These are phyloP conservation scores for Enteromius treurensis DNA, from an alignment of 2,797 vertebrate genomes.

Conservation along the genomic window DNA sequence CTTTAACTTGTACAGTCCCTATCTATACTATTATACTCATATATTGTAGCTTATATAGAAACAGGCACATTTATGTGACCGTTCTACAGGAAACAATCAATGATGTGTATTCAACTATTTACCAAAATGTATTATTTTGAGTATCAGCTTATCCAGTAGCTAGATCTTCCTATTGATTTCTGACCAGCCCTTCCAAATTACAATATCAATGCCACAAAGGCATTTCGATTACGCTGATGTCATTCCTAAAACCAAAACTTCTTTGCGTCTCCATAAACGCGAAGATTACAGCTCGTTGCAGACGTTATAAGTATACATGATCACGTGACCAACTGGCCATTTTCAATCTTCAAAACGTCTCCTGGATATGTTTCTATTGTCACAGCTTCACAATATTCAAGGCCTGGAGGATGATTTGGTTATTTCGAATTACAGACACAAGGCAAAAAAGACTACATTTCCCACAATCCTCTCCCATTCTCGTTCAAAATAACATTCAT, in stretches of 20 bases:
- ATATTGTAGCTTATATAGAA: neutral
- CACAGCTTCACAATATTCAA: slow-evolving; percentile 70
- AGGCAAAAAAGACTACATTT: slow-evolving; percentile 57
- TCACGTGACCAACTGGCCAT: slow-evolving; percentile 5
- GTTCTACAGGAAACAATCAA: neutral
- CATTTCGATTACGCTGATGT: slow-evolving; percentile 1
- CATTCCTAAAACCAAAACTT: neutral
- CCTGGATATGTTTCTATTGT: slow-evolving; percentile 58
- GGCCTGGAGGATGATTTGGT: slow-evolving; percentile 55
- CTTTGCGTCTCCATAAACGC: slow-evolving; percentile 9
- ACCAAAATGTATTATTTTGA: neutral
- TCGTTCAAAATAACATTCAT: slow-evolving; percentile 29
- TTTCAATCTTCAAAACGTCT: slow-evolving; percentile 34
- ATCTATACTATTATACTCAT: neutral
- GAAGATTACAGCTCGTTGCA: slow-evolving; percentile 18
- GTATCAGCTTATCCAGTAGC: neutral
- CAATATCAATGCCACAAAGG: neutral
- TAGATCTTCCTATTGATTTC: neutral
- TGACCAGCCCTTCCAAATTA: neutral
- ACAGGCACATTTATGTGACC: slow-evolving; percentile 6
- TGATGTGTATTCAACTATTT: neutral
- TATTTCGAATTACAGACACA: slow-evolving; percentile 31
- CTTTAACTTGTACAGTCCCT: slow-evolving; percentile 1
- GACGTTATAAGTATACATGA: slow-evolving; percentile 30
- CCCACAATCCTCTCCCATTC: slow-evolving; percentile 34